Evolutionary conservation across 2,113 vertebrate genomes (phyloP), one percentile per base, ranked within the genome.

Genomic region (Nothoprocta pentlandii): DNA sequence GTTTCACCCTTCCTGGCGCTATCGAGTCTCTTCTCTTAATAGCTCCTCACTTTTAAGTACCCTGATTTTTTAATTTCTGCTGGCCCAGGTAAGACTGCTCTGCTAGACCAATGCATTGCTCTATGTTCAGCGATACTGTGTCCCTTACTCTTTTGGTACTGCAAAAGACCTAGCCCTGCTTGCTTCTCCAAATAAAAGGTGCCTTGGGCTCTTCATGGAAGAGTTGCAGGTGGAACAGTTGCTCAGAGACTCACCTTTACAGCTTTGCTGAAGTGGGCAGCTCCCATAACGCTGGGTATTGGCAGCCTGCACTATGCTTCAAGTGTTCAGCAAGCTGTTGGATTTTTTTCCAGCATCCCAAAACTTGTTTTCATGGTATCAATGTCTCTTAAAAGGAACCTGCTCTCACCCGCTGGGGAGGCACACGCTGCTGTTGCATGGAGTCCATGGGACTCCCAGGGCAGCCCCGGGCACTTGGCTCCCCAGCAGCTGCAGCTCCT

Each of bases 131-230:
- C 58, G 32, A 26, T 28, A 78, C 32, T n/a, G 21, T 17, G 46
- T 11, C 4, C 39, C 67, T 62, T 73, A 30, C 39, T 36, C 30
- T 42, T 82, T 62, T 36, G 28, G 32, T 68, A 12, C 73, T 54
- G 79, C 14, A 8, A 34, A 51, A 36, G 7, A 19, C 67, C 26
- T 16, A 82, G 34, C 11, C 8, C 17, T 63, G 10, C 9, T 41
- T n/a, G 6, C 36, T 91, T 53, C 68, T 59, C 74, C 41, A 84
- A 68, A 34, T 7, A 61, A 68, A 87, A 34, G 14, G 2, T 36
- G 59, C n/a, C 41, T 6, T 34, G 34, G 13, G 9, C 32, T 69
- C 67, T 56, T 71, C 44, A 54, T 2, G 0, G 0, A 76, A 36
- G 58, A 44, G 42, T 62, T 71, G 42, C 62, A 59, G 80, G 39